Evolutionary conservation across 2,888 invertebrate genomes (phyloP).

Genomic region (Caradrina clavipalpis): DNA sequence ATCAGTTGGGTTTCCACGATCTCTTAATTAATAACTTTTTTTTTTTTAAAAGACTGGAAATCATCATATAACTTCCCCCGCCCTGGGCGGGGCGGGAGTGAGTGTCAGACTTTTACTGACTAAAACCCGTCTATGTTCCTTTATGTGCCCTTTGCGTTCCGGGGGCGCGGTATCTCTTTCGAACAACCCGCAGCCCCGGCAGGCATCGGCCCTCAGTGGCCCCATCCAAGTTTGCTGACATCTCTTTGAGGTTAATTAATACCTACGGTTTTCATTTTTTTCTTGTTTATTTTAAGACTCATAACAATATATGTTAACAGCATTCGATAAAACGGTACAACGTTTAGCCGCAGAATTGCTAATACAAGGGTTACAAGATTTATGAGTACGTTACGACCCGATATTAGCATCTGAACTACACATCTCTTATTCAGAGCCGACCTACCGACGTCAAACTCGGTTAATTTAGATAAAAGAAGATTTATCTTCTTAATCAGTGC

Average conservation of each 20-base stretch:
- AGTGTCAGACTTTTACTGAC: no score
- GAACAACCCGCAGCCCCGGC: no score
- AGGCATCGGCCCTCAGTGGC: no score
- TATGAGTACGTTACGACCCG: conserved; percentile 12
- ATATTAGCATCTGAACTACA: conserved; percentile 26
- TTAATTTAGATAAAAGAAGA: conserved; percentile 23
- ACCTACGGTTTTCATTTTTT: conserved; percentile 2
- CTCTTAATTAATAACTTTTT: no score
- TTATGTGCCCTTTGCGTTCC: no score
- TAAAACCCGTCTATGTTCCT: no score
- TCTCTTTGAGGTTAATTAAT: no score
- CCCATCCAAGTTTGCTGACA: no score
- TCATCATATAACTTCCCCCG: no score
- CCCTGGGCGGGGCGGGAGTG: no score
- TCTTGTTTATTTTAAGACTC: conserved; percentile 14
- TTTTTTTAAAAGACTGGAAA: no score
- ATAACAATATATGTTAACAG: conserved; percentile 24
- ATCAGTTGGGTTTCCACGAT: not conserved
- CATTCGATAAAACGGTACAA: conserved; percentile 3
- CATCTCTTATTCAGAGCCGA: conserved; percentile 24
- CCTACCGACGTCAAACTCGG: conserved; percentile 18
- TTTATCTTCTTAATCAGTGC: conserved; percentile 35
- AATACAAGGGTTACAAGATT: conserved; percentile 32
- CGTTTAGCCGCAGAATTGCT: conserved; percentile 32
- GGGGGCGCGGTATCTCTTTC: no score